A percentile compares a stretch with the other conserved stretches of the same genome.
Conservation (phyloP, 2,797 vertebrate genomes). For the Leucoraja ocellata region DNA sequence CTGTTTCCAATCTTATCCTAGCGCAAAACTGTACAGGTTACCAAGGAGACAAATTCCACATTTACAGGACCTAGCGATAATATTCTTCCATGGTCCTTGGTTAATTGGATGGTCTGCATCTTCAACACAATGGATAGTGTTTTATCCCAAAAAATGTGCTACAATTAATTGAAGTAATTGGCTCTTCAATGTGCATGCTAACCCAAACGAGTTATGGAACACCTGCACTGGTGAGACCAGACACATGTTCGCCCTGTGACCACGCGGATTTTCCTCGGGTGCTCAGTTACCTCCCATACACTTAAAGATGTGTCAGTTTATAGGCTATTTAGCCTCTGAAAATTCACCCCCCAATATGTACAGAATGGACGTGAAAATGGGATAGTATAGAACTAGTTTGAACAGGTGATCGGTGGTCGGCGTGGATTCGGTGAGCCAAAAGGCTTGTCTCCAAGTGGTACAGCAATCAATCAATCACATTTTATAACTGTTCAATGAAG, state of each 20-base stretch:
- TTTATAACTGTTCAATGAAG: background rate
- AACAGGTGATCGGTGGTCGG: no score
- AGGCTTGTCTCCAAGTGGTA: no score
- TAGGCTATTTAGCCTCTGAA: no score
- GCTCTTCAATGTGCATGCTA: background rate
- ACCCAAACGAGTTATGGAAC: background rate
- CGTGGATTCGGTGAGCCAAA: no score
- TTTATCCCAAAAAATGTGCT: background rate
- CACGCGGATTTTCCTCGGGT: no score
- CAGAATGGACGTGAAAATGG: no score
- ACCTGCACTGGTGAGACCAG: background rate
- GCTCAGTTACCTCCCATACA: no score
- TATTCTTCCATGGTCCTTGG: background rate
- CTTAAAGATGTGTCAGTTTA: no score
- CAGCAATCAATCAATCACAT: no score
- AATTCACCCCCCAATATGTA: no score
- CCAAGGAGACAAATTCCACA: background rate
- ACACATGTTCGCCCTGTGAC: no score
- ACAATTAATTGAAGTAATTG: background rate
- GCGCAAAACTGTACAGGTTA: background rate
- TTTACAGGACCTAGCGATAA: background rate
- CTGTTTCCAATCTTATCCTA: background rate
- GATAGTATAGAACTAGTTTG: no score
- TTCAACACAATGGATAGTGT: background rate
- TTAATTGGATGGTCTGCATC: background rate